phyloP scores from a whole-genome alignment of 2,113 vertebrate species.

The Cinclus mexicanus region DNA sequence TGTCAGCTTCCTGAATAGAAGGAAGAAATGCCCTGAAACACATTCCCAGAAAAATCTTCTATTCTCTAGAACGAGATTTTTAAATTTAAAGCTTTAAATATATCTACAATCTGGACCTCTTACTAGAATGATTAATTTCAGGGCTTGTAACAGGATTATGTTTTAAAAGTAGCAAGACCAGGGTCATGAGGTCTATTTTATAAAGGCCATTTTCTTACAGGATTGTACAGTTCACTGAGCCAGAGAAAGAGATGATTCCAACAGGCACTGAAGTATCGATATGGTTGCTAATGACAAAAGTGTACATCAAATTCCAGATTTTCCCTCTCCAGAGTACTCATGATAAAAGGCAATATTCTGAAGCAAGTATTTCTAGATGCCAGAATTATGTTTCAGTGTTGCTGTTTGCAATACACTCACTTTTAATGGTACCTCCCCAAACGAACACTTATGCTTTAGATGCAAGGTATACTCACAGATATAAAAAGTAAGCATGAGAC shows the following conservation, averaged over 20 bases:
- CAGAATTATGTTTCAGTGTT: neutral
- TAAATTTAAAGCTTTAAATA: neutral
- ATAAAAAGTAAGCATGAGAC: neutral
- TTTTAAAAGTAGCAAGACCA: constrained; percentile 1
- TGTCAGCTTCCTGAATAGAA: neutral
- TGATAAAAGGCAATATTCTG: neutral
- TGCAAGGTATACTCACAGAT: neutral
- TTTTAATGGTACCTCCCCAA: constrained; percentile 43
- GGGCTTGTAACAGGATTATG: neutral
- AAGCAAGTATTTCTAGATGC: constrained; percentile 19
- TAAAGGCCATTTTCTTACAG: neutral
- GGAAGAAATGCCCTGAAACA: neutral
- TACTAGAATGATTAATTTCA: neutral
- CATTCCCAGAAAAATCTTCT: neutral
- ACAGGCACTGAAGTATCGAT: constrained; percentile 37
- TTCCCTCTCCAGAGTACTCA: neutral
- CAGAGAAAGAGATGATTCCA: constrained; percentile 22
- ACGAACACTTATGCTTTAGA: constrained; percentile 17
- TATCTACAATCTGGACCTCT: neutral
- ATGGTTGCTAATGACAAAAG: constrained; percentile 25
- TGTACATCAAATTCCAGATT: neutral
- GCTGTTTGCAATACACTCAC: neutral
- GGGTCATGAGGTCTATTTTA: neutral
- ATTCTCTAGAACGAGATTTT: neutral
- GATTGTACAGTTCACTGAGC: neutral